Evolutionary conservation across 2,797 vertebrate genomes (phyloP).

Genomic region (Sus cebifrons): DNA sequence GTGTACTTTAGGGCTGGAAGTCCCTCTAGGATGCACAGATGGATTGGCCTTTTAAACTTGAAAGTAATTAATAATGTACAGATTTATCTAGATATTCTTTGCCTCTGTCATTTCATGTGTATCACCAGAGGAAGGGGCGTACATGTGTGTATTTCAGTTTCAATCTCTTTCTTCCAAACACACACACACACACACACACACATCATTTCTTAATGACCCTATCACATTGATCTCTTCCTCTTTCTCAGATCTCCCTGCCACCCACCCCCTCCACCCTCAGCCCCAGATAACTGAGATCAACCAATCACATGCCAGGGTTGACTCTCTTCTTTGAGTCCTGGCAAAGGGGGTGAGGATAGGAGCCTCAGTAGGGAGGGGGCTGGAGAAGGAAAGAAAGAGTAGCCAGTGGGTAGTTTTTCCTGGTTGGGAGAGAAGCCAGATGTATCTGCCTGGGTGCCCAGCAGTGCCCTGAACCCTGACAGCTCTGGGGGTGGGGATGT

Average conservation of each 20-base stretch:
- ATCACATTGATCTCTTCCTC: constrained; percentile 28
- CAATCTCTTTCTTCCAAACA: not conserved
- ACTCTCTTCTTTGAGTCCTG: not conserved
- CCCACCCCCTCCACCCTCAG: not conserved
- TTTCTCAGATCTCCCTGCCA: not conserved
- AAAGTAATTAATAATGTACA: constrained; percentile 52
- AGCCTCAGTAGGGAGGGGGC: not conserved
- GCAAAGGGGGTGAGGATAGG: not conserved
- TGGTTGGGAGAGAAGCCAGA: constrained; percentile 47
- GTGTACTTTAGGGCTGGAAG: constrained; percentile 6
- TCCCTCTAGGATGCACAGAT: constrained; percentile 26
- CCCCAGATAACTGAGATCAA: constrained; percentile 34
- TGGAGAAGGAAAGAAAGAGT: not conserved
- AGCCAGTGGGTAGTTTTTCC: constrained; percentile 2
- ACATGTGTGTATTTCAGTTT: constrained; percentile 39
- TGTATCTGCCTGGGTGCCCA: constrained; percentile 54
- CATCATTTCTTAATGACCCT: constrained; percentile 61
- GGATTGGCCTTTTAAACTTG: constrained; percentile 63
- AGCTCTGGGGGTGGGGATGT: not conserved
- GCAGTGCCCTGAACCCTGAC: constrained; percentile 14
- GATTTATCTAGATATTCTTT: constrained; percentile 48
- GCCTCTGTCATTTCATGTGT: constrained; percentile 55
- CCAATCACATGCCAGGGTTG: not conserved
- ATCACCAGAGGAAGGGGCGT: not conserved
- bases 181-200: not conserved